Evolutionary conservation across 64 coral and sea anemone genomes (phyloP), one percentile per base, ranked within the genome.

Genomic region (Actinia tenebrosa): DNA sequence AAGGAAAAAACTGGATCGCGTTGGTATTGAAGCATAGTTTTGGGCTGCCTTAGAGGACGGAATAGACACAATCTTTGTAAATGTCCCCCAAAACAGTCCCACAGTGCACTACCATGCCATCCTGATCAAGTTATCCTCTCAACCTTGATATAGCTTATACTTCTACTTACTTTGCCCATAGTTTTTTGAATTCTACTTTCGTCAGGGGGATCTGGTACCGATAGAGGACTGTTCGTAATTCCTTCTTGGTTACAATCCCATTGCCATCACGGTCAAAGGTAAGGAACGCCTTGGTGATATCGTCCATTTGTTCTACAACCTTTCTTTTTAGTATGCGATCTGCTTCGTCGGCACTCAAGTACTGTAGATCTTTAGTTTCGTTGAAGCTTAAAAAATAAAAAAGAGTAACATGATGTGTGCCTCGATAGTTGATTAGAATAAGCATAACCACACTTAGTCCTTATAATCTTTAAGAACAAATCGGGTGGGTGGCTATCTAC

Each of bases 181-280:
- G 68, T 84, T 98, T 98, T 71, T 94, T 89, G 63, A 98, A 98
- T 30, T 94, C 95, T 80, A 94, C 89, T 71, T 98, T 91, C 5
- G 86, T 89, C 47, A 98, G 80, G 10, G 95, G 89, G 44, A 98
- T 94, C 80, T 98, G 95, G 60, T 89, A 98, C 7, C 86, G 87
- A 85, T 98, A 94, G n/a, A 98, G 87, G 60, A 98, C 89, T 50
- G 94, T 98, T 55, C 89, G 84, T 43, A 98, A 84, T 75, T 98
- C 95, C 42, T 92, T 94, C 89, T 98, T 98, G 17, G 95, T 94
- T 56, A 98, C 95, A 22, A 98, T 91, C 22, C 95, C 95, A 44
- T 98, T 98, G 30, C 95, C 95, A 90, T 98, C 92, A 13, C 84
- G 92, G 61, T 98, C 95, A 89, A 98, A 98, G 89, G 53, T 37